Base-by-base conservation (phyloP, 1,140 invertebrate species). In the Drosophila eugracilis region DNA sequence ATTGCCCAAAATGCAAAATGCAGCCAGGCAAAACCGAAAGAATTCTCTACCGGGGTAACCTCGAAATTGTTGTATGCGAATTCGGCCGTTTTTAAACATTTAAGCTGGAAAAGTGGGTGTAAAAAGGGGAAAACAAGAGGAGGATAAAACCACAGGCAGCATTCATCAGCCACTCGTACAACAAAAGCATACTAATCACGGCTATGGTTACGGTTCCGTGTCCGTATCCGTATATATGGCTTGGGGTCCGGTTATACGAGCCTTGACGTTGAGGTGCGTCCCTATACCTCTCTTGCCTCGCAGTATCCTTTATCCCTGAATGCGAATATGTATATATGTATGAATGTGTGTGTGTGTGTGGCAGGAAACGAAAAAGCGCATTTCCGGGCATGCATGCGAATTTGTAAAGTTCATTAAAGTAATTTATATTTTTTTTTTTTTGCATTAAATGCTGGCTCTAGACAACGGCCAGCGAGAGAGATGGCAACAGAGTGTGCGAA, bases 351-450 rank as follows among this genome's bases (percentile, higher is more conserved):
- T 66, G 71, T 39, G 32, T 59, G 57, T 52, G 66, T 39, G 44
- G 48, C 67, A 75, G 83, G 83, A 86, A 86, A 86, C 74, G 78
- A 88, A 77, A 76, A 88, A 88, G 83, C 83, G 78, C 75, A 88
- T 88, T 88, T 88, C 83, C 83, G 83, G 79, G 65, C 75, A 75
- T 63, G 74, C 83, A 78, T 88, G 84, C 78, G 83, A 88, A 88
- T 88, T 88, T 88, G 74, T 83, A 88, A 88, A 88, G 83, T 88
- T 88, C 83, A 88, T 88, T 88, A 88, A 88, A 88, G 83, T 88
- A 88, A 88, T 88, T 88, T 88, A 88, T 88, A 88, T 88, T 53
- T 80, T 74, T 75, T 71, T 74, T 70, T 73, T 75, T 60, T 70
- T 66, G 60, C 81, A 73, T 80, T 67, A 78, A 88, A 86, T 88